phyloP scores from a whole-genome alignment of 2,797 vertebrate genomes.

The Anabas testudineus region DNA sequence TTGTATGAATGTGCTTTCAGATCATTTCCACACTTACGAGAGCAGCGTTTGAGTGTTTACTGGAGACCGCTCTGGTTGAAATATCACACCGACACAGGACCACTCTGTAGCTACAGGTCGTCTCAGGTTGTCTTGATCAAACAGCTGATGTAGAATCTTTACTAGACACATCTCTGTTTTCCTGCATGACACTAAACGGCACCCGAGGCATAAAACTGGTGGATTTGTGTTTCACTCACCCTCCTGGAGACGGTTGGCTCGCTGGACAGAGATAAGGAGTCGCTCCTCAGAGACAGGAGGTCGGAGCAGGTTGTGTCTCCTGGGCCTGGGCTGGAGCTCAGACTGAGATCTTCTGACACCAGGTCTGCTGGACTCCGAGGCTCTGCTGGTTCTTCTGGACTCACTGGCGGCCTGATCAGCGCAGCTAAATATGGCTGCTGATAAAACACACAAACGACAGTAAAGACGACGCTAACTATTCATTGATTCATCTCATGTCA shows the following conservation, averaged over 20 bases:
- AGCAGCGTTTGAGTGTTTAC: too few relatives aligned
- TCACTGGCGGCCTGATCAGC: not conserved
- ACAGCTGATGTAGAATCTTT: too few relatives aligned
- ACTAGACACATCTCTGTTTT: too few relatives aligned
- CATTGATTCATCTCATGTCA: too few relatives aligned
- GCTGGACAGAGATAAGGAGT: constrained; percentile 69
- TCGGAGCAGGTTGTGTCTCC: constrained; percentile 62
- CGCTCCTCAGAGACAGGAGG: constrained; percentile 67
- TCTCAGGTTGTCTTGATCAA: too few relatives aligned
- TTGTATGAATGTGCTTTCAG: not conserved
- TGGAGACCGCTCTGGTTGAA: too few relatives aligned
- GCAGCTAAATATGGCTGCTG: not conserved
- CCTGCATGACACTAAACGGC: too few relatives aligned
- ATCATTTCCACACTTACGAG: too few relatives aligned
- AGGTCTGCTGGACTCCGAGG: constrained; percentile 36
- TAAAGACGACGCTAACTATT: too few relatives aligned
- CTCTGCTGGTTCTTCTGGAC: not conserved
- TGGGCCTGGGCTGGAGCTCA: constrained; percentile 38
- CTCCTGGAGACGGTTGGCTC: constrained; percentile 58
- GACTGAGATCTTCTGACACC: constrained; percentile 12
- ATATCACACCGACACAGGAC: too few relatives aligned
- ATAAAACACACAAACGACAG: not conserved
- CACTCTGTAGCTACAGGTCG: too few relatives aligned
- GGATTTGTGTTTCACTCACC: constrained; percentile 52
- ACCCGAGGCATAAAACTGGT: not conserved